Base-by-base conservation (phyloP, 2,113 vertebrate species). In the Chrysochloris asiatica region DNA sequence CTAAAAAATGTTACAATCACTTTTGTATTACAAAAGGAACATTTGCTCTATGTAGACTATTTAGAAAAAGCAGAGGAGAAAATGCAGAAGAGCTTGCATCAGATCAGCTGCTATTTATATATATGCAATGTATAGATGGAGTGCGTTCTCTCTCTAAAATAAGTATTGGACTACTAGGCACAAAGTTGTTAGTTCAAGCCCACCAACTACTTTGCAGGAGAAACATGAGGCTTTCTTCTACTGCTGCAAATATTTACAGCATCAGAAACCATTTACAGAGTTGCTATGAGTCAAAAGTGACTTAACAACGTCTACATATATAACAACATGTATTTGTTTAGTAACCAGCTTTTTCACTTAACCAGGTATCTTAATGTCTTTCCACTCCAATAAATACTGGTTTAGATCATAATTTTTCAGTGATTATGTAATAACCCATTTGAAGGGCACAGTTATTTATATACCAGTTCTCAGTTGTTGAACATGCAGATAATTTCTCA, bases 361-460 rank as follows among this genome's bases (percentile, higher is more conserved):
- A 38, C 14, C 63, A 86, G 61, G 38, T 79, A 86, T 43, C 71
- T 86, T 56, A 67, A 33, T 85, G 77, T 86, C n/a, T 83, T 89
- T 56, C 36, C 47, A 63, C 30, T 47, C n/a, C 30, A 92, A 30
- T 77, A 80, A 33, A n/a, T 75, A 59, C 2, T 65, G 77, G 26
- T 54, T 65, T 41, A 84, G 45, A 22, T 80, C 10, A 33, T 24
- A 50, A 22, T 50, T 83, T 92, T 88, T 86, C 47, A 86, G 88
- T 86, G 30, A 47, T 81, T 77, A 69, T 33, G 54, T 73, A 54
- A 67, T 69, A 83, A 81, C 89, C 48, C 30, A 84, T 52, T 73
- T 30, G n/a, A 79, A 92, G 26, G 85, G 19, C 77, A 56, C 47
- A 50, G 41, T 52, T 77, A 71, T 85, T 95, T 88, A 48, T 21